These are phyloP conservation scores for Heptranchias perlo DNA, from an alignment of 2,113 vertebrate genomes.

Conservation along the genomic window DNA sequence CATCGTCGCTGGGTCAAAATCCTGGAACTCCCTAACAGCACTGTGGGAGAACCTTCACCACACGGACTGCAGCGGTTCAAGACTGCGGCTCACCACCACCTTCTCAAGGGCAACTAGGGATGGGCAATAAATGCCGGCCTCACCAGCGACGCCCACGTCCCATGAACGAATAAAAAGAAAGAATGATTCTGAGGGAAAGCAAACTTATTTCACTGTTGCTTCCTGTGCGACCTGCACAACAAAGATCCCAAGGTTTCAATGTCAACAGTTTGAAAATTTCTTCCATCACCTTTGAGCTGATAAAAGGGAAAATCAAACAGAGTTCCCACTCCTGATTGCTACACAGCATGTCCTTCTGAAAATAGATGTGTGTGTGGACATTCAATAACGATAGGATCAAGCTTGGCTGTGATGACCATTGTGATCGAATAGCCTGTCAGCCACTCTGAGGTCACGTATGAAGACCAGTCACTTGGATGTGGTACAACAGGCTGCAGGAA, in stretches of 20 bases:
- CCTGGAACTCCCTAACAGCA: no score
- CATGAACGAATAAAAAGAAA: no score
- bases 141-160: no score
- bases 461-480: neutral
- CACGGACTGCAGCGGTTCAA: no score
- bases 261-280: neutral
- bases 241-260: neutral
- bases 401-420: neutral
- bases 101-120: no score
- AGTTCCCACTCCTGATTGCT: neutral
- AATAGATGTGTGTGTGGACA: neutral
- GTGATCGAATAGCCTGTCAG: neutral
- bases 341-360: neutral
- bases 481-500: neutral
- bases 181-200: neutral
- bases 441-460: neutral
- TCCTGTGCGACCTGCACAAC: neutral
- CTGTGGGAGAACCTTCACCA: no score
- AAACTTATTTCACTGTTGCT: neutral
- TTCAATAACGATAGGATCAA: neutral
- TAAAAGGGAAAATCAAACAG: neutral
- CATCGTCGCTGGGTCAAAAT: no score
- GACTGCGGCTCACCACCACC: no score
- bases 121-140: no score
- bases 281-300: neutral